Base-by-base conservation (phyloP, 2,888 invertebrate species). In the Stenolophus ochropezus region DNA sequence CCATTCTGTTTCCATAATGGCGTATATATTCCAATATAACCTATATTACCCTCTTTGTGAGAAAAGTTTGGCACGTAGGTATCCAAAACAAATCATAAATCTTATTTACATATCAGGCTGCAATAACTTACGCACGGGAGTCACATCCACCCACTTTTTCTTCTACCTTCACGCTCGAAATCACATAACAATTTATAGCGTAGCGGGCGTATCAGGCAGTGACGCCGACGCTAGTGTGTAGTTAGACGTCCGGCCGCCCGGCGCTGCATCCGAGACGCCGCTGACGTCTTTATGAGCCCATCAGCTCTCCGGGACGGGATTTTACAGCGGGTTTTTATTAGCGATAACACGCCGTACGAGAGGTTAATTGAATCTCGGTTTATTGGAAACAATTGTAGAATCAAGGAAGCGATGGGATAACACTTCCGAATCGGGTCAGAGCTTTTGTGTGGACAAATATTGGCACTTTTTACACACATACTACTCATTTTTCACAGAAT, bases 141-240 rank as follows among this genome's bases (percentile, higher is more conserved):
- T 27, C 61, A 61, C 14, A 61, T 5, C 27, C 61, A 21, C 56
- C 56, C 56, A 1, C 61, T 27, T 25, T 23, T 25, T n/a, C 61
- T 14, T 21, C 14, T 53, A 53, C 27, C 18, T 53, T 75, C 75
- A 53, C 75, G 75, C 51, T 75, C 47, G 53, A 75, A 75, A 75
- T 75, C 51, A 75, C 75, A 53, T 25, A 23, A 53, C 51, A 75
- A 75, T 75, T 75, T 75, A 75, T 75, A 21, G 53, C 75, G 14
- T 6, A 14, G 21, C 11, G 53, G 8, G 27, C 21, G 33, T 18
- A 27, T 16, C 27, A 49, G 25, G 25, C 23, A 25, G 51, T 75
- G 75, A 75, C 75, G 53, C 53, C 47, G 47, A 21, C n/a, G n/a
- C n/a, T n/a, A n/a, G n/a, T 1, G 33, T 33, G 33, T 42, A 42